phyloP scores from a whole-genome alignment of 2,113 vertebrate species.

The Toxostoma redivivum region DNA sequence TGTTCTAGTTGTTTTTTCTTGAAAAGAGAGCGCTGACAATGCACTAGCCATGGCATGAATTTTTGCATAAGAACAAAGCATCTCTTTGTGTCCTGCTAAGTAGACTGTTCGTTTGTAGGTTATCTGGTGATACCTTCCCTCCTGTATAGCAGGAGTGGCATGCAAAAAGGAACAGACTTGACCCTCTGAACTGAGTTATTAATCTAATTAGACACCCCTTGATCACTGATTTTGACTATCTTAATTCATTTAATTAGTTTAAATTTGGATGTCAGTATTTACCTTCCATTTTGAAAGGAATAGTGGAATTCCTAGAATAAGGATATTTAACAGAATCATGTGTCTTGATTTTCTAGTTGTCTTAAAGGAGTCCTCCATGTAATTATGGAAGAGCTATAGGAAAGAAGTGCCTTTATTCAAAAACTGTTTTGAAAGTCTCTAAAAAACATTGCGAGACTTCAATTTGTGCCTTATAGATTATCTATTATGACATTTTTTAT shows the following conservation, averaged over 20 bases:
- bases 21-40: background rate
- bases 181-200: background rate
- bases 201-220: background rate
- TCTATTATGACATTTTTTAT: background rate
- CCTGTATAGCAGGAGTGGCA: background rate
- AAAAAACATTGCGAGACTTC: background rate
- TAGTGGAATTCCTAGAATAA: background rate
- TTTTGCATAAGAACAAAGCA: background rate
- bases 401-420: background rate
- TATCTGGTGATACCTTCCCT: background rate
- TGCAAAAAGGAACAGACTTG: background rate
- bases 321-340: background rate
- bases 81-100: background rate
- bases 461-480: background rate
- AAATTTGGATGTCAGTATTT: background rate
- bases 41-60: background rate
- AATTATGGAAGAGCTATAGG: background rate
- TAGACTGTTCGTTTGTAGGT: background rate
- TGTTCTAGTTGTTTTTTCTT: background rate
- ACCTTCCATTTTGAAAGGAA: background rate
- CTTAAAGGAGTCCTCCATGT: background rate
- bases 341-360: background rate
- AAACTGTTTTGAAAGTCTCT: background rate
- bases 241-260: background rate
- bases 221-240: background rate